Conservation (phyloP, 2,797 vertebrate species). For the Rhinichthys osculus region DNA sequence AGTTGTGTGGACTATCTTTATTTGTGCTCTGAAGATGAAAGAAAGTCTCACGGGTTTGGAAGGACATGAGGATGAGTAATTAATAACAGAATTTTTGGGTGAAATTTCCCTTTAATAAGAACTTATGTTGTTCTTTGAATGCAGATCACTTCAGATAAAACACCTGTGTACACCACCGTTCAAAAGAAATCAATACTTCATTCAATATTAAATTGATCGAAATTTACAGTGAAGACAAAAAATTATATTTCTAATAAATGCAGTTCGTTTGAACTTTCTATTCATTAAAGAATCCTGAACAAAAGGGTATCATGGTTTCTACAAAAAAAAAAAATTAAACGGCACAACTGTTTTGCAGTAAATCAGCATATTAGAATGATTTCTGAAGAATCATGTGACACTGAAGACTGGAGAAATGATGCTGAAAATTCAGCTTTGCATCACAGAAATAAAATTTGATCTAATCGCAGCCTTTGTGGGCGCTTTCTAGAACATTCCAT, state of each 20-base stretch:
- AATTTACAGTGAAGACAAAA: background rate
- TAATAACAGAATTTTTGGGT: no score
- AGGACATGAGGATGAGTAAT: no score
- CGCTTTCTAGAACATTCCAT: background rate
- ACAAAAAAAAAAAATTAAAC: background rate
- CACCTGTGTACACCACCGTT: background rate
- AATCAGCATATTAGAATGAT: background rate
- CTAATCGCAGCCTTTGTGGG: background rate
- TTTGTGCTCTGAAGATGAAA: no score
- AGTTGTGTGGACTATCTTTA: no score
- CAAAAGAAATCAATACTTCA: background rate
- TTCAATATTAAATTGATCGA: background rate
- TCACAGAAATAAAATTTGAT: background rate
- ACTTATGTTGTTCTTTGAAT: background rate
- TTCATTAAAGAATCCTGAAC: background rate
- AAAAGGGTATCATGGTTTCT: background rate
- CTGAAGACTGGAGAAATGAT: background rate
- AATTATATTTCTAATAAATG: background rate
- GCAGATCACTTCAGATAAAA: background rate
- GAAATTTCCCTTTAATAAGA: background rate
- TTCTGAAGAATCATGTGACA: background rate
- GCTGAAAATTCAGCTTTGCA: background rate
- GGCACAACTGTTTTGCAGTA: background rate
- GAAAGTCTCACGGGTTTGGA: no score
- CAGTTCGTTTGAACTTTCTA: background rate